phyloP scores from a whole-genome alignment of 2,113 vertebrate species.

The Abramis brama region DNA sequence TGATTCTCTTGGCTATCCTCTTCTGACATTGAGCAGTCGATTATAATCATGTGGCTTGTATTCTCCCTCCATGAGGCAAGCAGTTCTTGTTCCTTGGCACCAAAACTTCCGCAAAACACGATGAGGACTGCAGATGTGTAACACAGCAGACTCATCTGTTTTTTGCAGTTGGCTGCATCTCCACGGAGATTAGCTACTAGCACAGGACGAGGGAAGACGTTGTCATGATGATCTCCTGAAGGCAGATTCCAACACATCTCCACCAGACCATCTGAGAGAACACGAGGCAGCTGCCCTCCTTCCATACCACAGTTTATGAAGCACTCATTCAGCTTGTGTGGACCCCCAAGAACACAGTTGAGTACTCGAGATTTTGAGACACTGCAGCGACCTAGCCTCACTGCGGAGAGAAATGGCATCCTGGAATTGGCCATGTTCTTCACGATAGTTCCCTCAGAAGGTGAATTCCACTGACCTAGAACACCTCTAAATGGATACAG shows the following conservation, averaged over 20 bases:
- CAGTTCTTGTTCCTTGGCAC: constrained; percentile 70
- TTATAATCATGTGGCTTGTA: constrained; percentile 64
- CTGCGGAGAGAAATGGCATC: constrained; percentile 80
- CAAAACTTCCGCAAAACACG: constrained; percentile 73
- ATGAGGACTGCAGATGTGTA: constrained; percentile 76
- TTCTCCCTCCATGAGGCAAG: constrained; percentile 67
- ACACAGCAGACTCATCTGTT: constrained; percentile 72
- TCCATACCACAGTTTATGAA: constrained; percentile 76
- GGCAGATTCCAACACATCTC: constrained; percentile 80
- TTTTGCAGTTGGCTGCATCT: constrained; percentile 67
- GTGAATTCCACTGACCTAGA: constrained; percentile 62
- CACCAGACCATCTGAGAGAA: constrained; percentile 78
- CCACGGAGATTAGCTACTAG: constrained; percentile 77
- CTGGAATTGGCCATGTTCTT: constrained; percentile 64
- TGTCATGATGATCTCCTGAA: constrained; percentile 52
- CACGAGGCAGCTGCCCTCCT: constrained; percentile 65
- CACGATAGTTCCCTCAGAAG: constrained; percentile 54
- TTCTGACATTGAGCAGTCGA: constrained; percentile 60
- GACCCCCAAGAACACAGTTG: constrained; percentile 69
- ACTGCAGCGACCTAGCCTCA: constrained; percentile 72
- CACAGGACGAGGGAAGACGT: constrained; percentile 70
- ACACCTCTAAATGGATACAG: constrained; percentile 75
- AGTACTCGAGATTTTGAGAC: constrained; percentile 82
- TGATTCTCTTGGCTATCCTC: constrained; percentile 41
- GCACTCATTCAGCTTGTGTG: constrained; percentile 57